phyloP scores from a whole-genome alignment of 2,888 invertebrate genomes.

The Chironomus riparius region DNA sequence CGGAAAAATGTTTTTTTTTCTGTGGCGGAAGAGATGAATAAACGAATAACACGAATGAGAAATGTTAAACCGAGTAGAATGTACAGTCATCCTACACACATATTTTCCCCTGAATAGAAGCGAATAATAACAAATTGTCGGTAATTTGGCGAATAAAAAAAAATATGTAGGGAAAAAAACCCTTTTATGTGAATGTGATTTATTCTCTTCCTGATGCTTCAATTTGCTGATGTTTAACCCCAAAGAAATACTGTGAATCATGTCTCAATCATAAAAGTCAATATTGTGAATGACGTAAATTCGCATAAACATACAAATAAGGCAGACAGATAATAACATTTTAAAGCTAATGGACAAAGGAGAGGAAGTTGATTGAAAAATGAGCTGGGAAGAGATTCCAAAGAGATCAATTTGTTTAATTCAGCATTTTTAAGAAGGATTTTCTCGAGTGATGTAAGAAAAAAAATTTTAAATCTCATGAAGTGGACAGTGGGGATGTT shows the following conservation, averaged over 20 bases:
- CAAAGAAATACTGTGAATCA: neutral
- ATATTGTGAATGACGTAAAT: neutral
- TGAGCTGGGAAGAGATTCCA: neutral
- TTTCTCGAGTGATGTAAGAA: neutral
- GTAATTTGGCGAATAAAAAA: conserved; percentile 4
- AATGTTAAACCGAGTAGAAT: neutral
- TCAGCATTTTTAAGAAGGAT: neutral
- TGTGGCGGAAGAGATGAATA: neutral
- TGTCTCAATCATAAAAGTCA: neutral
- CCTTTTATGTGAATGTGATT: conserved; percentile 21
- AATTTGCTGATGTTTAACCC: neutral
- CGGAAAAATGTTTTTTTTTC: neutral
- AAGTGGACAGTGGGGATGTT: neutral
- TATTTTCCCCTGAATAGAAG: neutral
- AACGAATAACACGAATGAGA: neutral
- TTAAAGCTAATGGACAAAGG: neutral
- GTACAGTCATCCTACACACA: neutral
- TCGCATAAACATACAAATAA: neutral
- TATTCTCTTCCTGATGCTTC: neutral
- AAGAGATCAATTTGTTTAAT: no score
- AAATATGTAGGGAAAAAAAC: neutral
- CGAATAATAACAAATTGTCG: conserved; percentile 8
- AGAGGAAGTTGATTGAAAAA: neutral
- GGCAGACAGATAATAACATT: neutral
- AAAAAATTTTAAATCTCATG: neutral